These are phyloP conservation scores for Palythoa heliodiscus DNA, from an alignment of 92 coral and sea anemone species.

Conservation along the genomic window DNA sequence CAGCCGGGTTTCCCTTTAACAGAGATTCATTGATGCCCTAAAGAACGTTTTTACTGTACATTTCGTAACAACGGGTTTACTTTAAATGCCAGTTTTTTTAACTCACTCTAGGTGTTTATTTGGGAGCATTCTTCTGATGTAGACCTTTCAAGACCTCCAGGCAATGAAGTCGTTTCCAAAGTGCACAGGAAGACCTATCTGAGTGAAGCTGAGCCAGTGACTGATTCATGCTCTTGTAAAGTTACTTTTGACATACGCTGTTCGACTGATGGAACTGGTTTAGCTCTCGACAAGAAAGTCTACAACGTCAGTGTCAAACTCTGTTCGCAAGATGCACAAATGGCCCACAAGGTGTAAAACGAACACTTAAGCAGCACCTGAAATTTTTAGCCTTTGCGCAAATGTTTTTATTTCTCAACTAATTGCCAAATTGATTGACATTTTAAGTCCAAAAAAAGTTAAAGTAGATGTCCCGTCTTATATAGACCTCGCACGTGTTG, in stretches of 20 bases:
- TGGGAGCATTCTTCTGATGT: not conserved
- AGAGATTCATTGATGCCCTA: too few relatives aligned
- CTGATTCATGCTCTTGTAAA: not conserved
- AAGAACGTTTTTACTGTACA: too few relatives aligned
- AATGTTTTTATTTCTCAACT: not conserved
- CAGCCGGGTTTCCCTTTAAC: too few relatives aligned
- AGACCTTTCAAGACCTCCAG: not conserved
- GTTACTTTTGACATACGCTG: not conserved
- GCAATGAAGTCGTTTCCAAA: not conserved
- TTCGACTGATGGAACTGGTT: slow-evolving; percentile 7
- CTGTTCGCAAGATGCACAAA: not conserved
- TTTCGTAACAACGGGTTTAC: too few relatives aligned
- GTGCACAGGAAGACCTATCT: not conserved
- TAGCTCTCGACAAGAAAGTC: not conserved
- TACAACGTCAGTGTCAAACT: not conserved
- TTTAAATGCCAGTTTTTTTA: not conserved
- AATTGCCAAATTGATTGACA: not conserved
- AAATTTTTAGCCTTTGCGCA: too few relatives aligned
- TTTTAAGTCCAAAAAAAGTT: too few relatives aligned
- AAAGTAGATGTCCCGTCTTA: too few relatives aligned
- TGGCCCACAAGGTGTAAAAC: not conserved
- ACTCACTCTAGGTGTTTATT: slow-evolving; percentile 6
- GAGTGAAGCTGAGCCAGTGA: not conserved
- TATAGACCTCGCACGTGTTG: too few relatives aligned
- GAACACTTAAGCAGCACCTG: not conserved